These are phyloP conservation scores for Pelmatolapia mariae DNA, from an alignment of 2,113 vertebrate genomes.

Conservation along the genomic window DNA sequence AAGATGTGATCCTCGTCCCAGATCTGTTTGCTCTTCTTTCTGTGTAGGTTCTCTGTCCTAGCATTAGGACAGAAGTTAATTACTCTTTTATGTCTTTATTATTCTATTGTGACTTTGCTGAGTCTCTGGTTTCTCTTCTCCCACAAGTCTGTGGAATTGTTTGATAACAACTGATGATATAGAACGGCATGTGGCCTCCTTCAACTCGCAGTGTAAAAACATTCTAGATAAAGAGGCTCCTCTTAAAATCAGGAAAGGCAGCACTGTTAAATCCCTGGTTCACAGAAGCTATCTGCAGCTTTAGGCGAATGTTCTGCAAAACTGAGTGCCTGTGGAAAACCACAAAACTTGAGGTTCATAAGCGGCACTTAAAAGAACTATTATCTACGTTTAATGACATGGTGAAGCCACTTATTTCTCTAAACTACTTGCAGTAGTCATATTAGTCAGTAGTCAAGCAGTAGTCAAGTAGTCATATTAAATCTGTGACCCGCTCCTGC, in stretches of 20 bases:
- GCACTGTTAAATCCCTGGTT: neutral
- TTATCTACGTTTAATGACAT: neutral
- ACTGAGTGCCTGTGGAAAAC: neutral
- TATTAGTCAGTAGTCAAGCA: neutral
- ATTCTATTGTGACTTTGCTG: neutral
- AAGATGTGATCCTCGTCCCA: neutral
- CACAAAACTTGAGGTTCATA: neutral
- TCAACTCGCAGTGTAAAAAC: neutral
- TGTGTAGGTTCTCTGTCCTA: neutral
- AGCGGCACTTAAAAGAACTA: neutral
- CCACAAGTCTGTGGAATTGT: neutral
- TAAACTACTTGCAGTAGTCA: neutral
- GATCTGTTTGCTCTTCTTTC: neutral
- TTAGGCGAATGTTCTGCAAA: neutral
- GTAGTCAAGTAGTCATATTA: neutral
- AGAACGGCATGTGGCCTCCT: neutral
- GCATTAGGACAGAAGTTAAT: neutral
- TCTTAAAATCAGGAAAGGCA: neutral
- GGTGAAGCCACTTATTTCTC: neutral
- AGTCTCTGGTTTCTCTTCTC: neutral
- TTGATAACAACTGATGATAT: neutral
- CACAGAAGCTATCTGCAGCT: neutral
- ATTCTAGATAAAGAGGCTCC: neutral
- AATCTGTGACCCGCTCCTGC: neutral
- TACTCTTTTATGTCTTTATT: neutral